phyloP scores from a whole-genome alignment of 2,797 vertebrate genomes.

The Acanthornis magna region DNA sequence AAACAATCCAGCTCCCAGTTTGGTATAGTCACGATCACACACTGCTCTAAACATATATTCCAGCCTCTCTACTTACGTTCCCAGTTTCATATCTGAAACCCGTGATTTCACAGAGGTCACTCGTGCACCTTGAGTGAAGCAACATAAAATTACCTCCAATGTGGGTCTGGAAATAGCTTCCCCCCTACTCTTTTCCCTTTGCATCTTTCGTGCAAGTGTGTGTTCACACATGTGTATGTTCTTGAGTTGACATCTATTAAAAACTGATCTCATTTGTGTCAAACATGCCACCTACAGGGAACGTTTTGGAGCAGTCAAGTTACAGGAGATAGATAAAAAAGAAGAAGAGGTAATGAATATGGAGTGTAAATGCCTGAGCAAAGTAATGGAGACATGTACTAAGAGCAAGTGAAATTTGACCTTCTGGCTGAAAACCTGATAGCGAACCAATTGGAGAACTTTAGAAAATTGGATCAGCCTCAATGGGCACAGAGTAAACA shows the following conservation, averaged over 20 bases:
- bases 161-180: slow-evolving; percentile 63
- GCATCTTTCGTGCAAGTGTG: neutral
- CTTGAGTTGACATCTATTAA: slow-evolving; percentile 71
- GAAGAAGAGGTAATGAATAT: slow-evolving; percentile 75
- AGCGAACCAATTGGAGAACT: slow-evolving; percentile 79
- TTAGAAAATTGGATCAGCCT: slow-evolving; percentile 82
- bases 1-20: slow-evolving; percentile 64
- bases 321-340: slow-evolving; percentile 68
- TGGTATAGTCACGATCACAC: slow-evolving; percentile 63
- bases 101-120: slow-evolving; percentile 73
- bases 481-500: slow-evolving; percentile 81
- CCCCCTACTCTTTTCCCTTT: neutral
- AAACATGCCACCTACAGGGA: slow-evolving; percentile 75
- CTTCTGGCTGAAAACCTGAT: slow-evolving; percentile 79
- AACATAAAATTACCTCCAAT: slow-evolving; percentile 70
- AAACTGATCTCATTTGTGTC: slow-evolving; percentile 72
- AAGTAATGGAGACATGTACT: slow-evolving; percentile 80
- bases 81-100: slow-evolving; percentile 60
- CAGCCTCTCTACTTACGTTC: slow-evolving; percentile 58
- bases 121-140: slow-evolving; percentile 68
- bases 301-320: slow-evolving; percentile 68
- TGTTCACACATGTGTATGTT: neutral
- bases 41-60: slow-evolving; percentile 63
- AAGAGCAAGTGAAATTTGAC: slow-evolving; percentile 81
- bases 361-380: slow-evolving; percentile 74